Evolutionary conservation across 2,888 invertebrate genomes (phyloP).

Genomic region (Agrilus mali): DNA sequence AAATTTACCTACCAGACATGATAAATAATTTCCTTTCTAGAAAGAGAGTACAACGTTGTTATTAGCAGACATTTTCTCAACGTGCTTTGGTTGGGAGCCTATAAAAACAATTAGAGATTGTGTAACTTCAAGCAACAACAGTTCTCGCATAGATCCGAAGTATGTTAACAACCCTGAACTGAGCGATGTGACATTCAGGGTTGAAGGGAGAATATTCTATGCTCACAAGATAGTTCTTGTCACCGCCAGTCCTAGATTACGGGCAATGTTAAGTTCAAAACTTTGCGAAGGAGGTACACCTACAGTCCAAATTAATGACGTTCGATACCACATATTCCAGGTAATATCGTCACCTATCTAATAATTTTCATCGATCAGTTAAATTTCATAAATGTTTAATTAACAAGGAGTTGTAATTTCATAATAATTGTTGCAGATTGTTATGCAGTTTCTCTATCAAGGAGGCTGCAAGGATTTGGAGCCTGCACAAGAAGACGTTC

Average conservation of each 20-base stretch:
- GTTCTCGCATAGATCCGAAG: slow-evolving; percentile 78
- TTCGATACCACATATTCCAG: slow-evolving; percentile 86
- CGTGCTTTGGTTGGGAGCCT: slow-evolving; percentile 78
- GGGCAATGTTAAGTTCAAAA: slow-evolving; percentile 72
- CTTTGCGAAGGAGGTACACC: slow-evolving; percentile 63
- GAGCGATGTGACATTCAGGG: slow-evolving; percentile 84
- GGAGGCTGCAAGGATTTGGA: slow-evolving; percentile 72
- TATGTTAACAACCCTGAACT: slow-evolving; percentile 90
- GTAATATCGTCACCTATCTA: slow-evolving; percentile 32
- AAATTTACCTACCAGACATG: neutral
- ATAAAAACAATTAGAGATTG: slow-evolving; percentile 65
- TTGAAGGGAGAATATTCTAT: slow-evolving; percentile 82
- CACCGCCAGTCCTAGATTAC: slow-evolving; percentile 75
- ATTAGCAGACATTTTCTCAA: slow-evolving; percentile 79
- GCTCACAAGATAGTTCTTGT: slow-evolving; percentile 90
- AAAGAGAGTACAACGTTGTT: slow-evolving; percentile 81
- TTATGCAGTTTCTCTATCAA: slow-evolving; percentile 87
- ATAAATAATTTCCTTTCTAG: slow-evolving; percentile 31
- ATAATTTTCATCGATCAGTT: too few species aligned
- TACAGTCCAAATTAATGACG: slow-evolving; percentile 84
- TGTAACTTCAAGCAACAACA: slow-evolving; percentile 46
- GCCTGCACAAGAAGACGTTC: slow-evolving; percentile 66
- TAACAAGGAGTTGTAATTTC: too few species aligned
- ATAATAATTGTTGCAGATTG: slow-evolving; percentile 46
- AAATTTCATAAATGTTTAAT: too few species aligned